These are phyloP conservation scores for Anableps anableps DNA, from an alignment of 2,797 vertebrate species.

Conservation along the genomic window DNA sequence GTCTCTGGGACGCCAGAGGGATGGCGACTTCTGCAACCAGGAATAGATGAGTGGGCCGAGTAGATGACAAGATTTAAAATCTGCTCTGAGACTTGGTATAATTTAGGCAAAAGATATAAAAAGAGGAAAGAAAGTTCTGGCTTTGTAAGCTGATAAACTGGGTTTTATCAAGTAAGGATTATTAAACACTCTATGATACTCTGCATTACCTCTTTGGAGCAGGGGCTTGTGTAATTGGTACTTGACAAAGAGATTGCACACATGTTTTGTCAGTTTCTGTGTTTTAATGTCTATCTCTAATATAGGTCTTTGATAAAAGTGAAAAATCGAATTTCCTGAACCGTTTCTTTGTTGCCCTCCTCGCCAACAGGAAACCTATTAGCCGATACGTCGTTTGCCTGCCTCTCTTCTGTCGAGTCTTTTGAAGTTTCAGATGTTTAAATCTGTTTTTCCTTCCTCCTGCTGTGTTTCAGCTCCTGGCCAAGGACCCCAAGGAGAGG, in stretches of 20 bases:
- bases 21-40: slow-evolving; percentile 32
- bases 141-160: background rate
- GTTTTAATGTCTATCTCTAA: background rate
- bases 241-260: no score
- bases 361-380: background rate
- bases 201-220: background rate
- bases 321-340: background rate
- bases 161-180: background rate
- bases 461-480: slow-evolving; percentile 81
- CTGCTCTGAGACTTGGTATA: slow-evolving; percentile 20
- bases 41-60: slow-evolving; percentile 57
- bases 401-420: background rate
- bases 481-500: slow-evolving; percentile 88
- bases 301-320: background rate
- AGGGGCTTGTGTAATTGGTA: background rate
- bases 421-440: slow-evolving; percentile 7
- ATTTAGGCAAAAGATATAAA: slow-evolving; percentile 9
- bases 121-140: slow-evolving; percentile 3
- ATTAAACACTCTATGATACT: background rate
- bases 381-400: background rate
- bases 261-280: no score
- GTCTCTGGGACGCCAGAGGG: slow-evolving; percentile 17
- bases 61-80: slow-evolving; percentile 28
- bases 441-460: slow-evolving; percentile 16
- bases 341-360: slow-evolving; percentile 6